Percentiles rank a stretch among this genome's conserved stretches.
Evolutionary conservation across 1,140 invertebrate genomes (phyloP).

Genomic region (Drosophila nannoptera): DNA sequence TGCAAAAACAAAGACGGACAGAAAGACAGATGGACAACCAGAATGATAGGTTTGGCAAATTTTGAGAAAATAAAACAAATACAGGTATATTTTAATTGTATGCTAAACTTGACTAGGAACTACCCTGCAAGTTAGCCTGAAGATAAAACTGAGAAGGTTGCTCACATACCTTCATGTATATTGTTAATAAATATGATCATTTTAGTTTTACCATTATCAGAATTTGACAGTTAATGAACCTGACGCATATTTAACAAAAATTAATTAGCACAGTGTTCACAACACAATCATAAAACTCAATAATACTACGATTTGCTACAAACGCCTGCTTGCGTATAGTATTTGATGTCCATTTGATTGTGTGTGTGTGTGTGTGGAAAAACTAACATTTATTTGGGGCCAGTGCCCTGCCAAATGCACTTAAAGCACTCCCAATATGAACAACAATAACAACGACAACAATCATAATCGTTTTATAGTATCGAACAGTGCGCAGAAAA

Average conservation of each 20-base stretch:
- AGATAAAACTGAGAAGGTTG: no score
- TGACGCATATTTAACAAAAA: no score
- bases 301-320: slow-evolving; percentile 6
- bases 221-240: not conserved
- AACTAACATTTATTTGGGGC: slow-evolving; percentile 19
- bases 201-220: not conserved
- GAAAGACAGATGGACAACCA: not conserved
- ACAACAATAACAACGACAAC: slow-evolving; percentile 18
- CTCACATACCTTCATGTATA: no score
- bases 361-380: slow-evolving; percentile 6
- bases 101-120: no score
- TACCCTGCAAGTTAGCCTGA: no score
- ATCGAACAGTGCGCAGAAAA: slow-evolving; percentile 19
- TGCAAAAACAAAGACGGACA: slow-evolving; percentile 16
- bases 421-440: slow-evolving; percentile 21
- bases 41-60: slow-evolving; percentile 16
- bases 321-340: not conserved
- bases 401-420: slow-evolving; percentile 23
- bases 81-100: no score
- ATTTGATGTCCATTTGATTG: not conserved
- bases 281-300: not conserved
- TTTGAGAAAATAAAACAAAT: not conserved
- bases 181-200: not conserved
- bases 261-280: no score
- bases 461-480: slow-evolving; percentile 39